phyloP scores from a whole-genome alignment of 2,797 vertebrate genomes.

The Hyperoplus immaculatus region DNA sequence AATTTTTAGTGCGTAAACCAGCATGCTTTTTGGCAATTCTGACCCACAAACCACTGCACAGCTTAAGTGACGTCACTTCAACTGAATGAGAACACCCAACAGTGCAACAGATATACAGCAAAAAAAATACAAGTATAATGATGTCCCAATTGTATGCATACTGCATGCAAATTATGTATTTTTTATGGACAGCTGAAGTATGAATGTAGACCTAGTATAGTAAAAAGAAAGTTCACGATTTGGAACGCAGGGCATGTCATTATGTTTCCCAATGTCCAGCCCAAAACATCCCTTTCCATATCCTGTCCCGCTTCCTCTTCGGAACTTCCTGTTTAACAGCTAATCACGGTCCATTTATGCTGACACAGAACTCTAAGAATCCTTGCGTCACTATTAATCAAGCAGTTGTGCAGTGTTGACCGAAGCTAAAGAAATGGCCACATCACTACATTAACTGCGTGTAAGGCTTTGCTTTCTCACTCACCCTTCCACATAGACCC shows the following conservation, averaged over 20 bases:
- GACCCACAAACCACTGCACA: too few species aligned
- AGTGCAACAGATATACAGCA: too few species aligned
- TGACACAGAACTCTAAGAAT: conserved; percentile 50
- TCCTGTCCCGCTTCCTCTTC: conserved; percentile 73
- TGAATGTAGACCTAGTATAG: too few species aligned
- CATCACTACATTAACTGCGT: neutral
- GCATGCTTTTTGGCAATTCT: too few species aligned
- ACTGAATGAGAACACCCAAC: too few species aligned
- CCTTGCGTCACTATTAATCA: conserved; percentile 26
- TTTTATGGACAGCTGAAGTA: too few species aligned
- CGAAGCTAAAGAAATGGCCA: neutral
- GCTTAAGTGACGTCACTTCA: too few species aligned
- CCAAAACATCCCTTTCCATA: conserved; percentile 34
- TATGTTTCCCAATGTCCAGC: conserved; percentile 5
- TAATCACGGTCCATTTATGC: conserved; percentile 59
- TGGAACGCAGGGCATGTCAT: neutral
- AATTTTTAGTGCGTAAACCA: too few species aligned
- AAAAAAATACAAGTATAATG: too few species aligned
- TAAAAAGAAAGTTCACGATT: too few species aligned
- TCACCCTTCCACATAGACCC: conserved; percentile 93
- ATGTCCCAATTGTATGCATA: too few species aligned
- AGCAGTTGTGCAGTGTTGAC: neutral
- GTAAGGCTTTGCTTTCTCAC: conserved; percentile 42
- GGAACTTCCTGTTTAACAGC: conserved; percentile 65
- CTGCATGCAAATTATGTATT: too few species aligned